Percentiles rank a stretch among this genome's conserved stretches.
Conservation (phyloP, 1,140 invertebrate genomes). For the Drosophila mauritiana region DNA sequence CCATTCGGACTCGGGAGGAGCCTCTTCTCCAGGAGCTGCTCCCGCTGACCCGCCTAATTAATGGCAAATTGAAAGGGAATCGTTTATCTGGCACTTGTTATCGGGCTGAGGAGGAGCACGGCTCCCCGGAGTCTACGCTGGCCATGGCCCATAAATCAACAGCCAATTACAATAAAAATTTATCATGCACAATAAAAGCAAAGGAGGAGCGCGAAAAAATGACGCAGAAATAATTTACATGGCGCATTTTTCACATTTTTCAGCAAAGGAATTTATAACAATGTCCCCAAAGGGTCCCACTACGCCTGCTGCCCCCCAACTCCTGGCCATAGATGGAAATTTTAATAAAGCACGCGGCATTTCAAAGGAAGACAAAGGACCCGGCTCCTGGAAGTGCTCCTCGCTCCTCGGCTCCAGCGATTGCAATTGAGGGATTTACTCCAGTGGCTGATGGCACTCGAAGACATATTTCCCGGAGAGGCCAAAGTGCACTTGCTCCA, state of each 20-base stretch:
- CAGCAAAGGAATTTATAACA: constrained; percentile 75
- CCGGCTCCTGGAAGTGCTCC: constrained; percentile 3
- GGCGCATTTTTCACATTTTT: constrained; percentile 79
- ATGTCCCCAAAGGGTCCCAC: constrained; percentile 72
- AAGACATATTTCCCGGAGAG: constrained; percentile 67
- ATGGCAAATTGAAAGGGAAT: constrained; percentile 60
- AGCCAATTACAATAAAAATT: constrained; percentile 82
- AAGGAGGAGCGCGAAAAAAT: constrained; percentile 24
- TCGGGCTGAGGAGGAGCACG: constrained; percentile 24
- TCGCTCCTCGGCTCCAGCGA: constrained; percentile 31
- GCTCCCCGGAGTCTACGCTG: constrained; percentile 13
- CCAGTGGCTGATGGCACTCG: constrained; percentile 44
- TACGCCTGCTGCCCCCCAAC: not conserved
- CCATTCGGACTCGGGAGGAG: constrained; percentile 41
- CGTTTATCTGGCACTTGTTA: constrained; percentile 64
- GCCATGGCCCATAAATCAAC: constrained; percentile 72
- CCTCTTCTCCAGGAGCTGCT: not conserved
- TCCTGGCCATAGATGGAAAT: constrained; percentile 57
- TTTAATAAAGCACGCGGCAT: constrained; percentile 77
- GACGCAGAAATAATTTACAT: constrained; percentile 78
- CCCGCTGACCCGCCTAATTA: constrained; percentile 26
- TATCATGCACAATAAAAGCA: constrained; percentile 77
- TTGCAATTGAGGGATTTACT: constrained; percentile 38
- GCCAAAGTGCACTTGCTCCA: constrained; percentile 62
- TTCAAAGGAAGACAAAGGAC: constrained; percentile 51